A percentile compares a stretch with the other conserved stretches of the same genome.
phyloP scores from a whole-genome alignment of 2,888 invertebrate genomes.

The Lomographa bimaculata region DNA sequence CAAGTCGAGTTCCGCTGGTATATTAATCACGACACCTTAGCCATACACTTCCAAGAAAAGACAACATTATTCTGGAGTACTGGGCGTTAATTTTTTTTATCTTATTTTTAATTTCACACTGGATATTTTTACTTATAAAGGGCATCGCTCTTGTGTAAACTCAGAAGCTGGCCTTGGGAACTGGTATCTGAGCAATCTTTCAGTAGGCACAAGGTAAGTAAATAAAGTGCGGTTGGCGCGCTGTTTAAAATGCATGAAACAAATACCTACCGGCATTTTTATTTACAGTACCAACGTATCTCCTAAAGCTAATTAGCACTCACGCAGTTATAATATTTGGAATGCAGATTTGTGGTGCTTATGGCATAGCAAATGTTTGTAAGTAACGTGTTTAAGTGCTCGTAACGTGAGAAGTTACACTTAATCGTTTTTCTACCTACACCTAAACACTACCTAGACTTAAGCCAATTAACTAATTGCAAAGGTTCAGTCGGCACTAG shows the following conservation, averaged over 20 bases:
- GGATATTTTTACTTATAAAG: slow-evolving; percentile 51
- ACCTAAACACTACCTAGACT: too few species aligned
- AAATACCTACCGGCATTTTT: slow-evolving; percentile 20
- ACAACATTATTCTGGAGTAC: slow-evolving; percentile 29
- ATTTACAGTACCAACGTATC: slow-evolving; percentile 21
- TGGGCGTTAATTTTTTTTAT: slow-evolving; percentile 34
- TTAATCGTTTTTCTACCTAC: background rate
- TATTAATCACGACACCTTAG: slow-evolving; percentile 43
- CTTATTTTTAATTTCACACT: slow-evolving; percentile 49
- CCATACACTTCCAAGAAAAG: slow-evolving; percentile 39
- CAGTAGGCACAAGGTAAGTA: slow-evolving; percentile 25
- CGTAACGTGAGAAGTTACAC: slow-evolving; percentile 4
- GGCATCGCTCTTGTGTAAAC: slow-evolving; percentile 51
- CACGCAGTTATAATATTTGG: slow-evolving; percentile 20
- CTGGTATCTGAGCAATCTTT: slow-evolving; percentile 31
- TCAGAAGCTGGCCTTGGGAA: slow-evolving; percentile 54
- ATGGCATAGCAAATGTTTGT: slow-evolving; percentile 5
- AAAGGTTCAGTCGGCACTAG: too few species aligned
- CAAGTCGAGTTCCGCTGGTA: slow-evolving; percentile 37
- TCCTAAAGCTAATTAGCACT: slow-evolving; percentile 24
- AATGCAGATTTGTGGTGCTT: slow-evolving; percentile 20
- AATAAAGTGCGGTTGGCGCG: slow-evolving; percentile 25
- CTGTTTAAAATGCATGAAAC: slow-evolving; percentile 31
- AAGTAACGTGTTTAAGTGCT: slow-evolving; percentile 5
- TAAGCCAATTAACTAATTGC: too few species aligned